Evolutionary conservation across 2,888 invertebrate species (phyloP), one percentile per base, ranked within the genome.

Genomic region (Sylvicola cinctus): DNA sequence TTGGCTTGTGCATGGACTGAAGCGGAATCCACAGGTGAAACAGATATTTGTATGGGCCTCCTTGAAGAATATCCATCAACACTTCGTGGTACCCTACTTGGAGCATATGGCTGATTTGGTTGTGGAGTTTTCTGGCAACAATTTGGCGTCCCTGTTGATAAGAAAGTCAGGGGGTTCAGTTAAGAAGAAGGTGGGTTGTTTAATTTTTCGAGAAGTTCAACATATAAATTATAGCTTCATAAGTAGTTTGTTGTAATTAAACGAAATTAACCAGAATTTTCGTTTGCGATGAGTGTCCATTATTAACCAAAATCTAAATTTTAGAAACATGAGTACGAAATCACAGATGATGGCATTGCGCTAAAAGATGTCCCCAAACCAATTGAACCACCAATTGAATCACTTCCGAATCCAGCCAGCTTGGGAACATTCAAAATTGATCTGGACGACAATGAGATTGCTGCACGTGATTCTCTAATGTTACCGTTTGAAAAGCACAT

Each of bases 401-500:
- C 10, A 26, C 10, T 14, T 29, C 10, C 3, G 12, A 32, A 29
- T 29, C 32, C 8, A 23, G 23, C n/a, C 15, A 28, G 13, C n/a
- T n/a, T n/a, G n/a, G 47, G 48, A 16, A 55, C 58, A 5, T 58
- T 58, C 30, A 58, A 58, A 44, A 58, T 58, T 16, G 54, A 55
- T 27, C 39, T 57, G 5, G 51, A 54, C 14, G 58, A 58, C 36
- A 54, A 55, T 28, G 58, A 58, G 38, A 37, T 58, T 5, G 44
- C 54, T 7, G 55, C 58, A 3, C 50, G 57, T 14, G 56, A 54
- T 46, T 50, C 58, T 2, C 41, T 58, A 11, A 54, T 49, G 38
- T 39, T 58, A 44, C 58, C 58, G 28, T 58, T 55, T 42, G 58
- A 58, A 44, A 52, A 49, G 57, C 58, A 39, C 11, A 25, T 8